Evolutionary conservation across 2,113 vertebrate species (phyloP).

Genomic region (Pygoscelis antarcticus): DNA sequence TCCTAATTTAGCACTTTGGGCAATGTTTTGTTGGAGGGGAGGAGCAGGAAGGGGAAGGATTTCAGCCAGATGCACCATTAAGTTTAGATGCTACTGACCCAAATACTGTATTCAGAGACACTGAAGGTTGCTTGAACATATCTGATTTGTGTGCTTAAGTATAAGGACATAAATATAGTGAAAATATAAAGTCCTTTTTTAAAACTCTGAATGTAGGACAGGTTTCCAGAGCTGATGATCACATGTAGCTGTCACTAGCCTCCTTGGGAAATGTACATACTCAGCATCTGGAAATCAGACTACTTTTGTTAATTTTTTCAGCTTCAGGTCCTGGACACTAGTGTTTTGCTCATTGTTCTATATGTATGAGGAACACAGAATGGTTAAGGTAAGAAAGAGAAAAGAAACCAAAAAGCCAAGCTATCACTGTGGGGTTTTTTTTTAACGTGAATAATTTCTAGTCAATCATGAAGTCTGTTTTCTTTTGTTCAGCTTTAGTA

Average conservation of each 20-base stretch:
- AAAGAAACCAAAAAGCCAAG: neutral
- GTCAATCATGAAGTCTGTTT: neutral
- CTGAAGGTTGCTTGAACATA: neutral
- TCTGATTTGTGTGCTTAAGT: neutral
- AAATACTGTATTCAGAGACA: neutral
- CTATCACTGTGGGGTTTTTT: neutral
- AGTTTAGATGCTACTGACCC: neutral
- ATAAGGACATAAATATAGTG: neutral
- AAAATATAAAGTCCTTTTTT: neutral
- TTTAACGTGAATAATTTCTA: neutral
- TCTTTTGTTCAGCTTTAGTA: neutral
- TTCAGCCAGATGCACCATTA: neutral
- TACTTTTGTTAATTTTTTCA: neutral
- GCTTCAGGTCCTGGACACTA: neutral
- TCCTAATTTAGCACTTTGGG: neutral
- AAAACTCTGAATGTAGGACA: neutral
- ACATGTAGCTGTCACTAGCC: neutral
- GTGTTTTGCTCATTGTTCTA: neutral
- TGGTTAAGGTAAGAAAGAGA: neutral
- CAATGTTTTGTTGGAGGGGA: neutral
- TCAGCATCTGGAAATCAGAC: neutral
- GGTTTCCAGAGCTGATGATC: neutral
- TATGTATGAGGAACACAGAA: neutral
- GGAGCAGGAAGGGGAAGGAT: neutral
- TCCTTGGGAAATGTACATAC: neutral